phyloP scores from a whole-genome alignment of 2,113 vertebrate genomes.

The Bubo scandiacus region DNA sequence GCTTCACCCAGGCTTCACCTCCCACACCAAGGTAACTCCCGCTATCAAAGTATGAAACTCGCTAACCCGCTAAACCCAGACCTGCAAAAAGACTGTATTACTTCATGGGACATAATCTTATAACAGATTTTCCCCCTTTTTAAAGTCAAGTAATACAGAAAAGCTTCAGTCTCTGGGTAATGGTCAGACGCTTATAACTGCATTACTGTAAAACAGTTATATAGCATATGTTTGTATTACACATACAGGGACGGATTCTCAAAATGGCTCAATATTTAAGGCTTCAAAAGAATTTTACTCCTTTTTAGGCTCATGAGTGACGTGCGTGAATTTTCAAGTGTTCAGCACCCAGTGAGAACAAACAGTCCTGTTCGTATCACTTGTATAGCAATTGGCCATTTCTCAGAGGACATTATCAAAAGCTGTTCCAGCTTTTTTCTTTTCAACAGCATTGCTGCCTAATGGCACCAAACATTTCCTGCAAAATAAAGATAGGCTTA shows the following conservation, averaged over 20 bases:
- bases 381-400: conserved; percentile 14
- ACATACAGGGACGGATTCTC: background rate
- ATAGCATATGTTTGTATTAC: background rate
- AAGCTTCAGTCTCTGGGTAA: background rate
- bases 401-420: conserved; percentile 53
- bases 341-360: conserved; percentile 32
- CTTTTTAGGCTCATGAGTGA: background rate
- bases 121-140: background rate
- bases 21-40: background rate
- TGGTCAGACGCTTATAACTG: background rate
- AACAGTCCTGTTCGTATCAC: conserved; percentile 25
- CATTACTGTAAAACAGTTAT: background rate
- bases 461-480: conserved; percentile 60
- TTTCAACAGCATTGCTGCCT: conserved; percentile 24
- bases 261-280: background rate
- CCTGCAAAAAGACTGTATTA: background rate
- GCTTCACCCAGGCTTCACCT: background rate
- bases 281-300: background rate
- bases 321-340: conserved; percentile 6
- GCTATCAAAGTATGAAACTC: background rate
- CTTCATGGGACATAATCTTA: background rate
- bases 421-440: conserved; percentile 62
- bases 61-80: background rate
- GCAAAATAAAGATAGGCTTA: conserved; percentile 58
- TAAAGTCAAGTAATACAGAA: background rate